These are phyloP conservation scores for Ceratosolen fusciceps DNA, from an alignment of 1,140 invertebrate genomes.

Conservation along the genomic window DNA sequence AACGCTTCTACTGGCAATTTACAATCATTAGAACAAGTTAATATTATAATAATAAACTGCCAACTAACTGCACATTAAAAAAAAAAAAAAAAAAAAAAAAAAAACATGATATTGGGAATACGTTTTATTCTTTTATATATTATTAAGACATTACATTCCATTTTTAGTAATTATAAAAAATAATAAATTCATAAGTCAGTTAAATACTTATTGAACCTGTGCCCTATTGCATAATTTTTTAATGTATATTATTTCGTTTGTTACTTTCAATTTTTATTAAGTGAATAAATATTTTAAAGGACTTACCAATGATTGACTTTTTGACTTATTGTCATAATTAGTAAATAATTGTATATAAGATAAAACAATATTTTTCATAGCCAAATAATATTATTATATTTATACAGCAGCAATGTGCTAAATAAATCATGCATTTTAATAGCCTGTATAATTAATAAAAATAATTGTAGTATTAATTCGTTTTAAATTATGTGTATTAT, in stretches of 20 bases:
- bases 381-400: conserved; percentile 25
- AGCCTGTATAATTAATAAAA: conserved; percentile 35
- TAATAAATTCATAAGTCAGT: not conserved
- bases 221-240: not conserved
- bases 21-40: conserved; percentile 2
- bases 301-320: conserved; percentile 36
- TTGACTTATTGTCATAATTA: conserved; percentile 23
- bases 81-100: no score
- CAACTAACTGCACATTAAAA: conserved; percentile 20
- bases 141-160: conserved; percentile 35
- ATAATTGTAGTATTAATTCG: conserved; percentile 43
- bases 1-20: conserved; percentile 2
- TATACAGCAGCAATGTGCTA: conserved; percentile 35
- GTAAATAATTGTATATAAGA: conserved; percentile 44
- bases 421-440: conserved; percentile 30
- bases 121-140: conserved; percentile 30
- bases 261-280: conserved; percentile 26
- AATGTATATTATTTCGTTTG: conserved; percentile 31
- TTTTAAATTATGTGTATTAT: conserved; percentile 10
- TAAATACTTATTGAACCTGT: not conserved
- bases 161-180: no score
- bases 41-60: conserved; percentile 21
- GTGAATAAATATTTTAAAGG: conserved; percentile 9
- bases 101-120: conserved; percentile 18
- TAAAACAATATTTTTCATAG: conserved; percentile 44